Conservation (phyloP, 1,140 invertebrate species). For the Anagrus nilaparvatae region DNA sequence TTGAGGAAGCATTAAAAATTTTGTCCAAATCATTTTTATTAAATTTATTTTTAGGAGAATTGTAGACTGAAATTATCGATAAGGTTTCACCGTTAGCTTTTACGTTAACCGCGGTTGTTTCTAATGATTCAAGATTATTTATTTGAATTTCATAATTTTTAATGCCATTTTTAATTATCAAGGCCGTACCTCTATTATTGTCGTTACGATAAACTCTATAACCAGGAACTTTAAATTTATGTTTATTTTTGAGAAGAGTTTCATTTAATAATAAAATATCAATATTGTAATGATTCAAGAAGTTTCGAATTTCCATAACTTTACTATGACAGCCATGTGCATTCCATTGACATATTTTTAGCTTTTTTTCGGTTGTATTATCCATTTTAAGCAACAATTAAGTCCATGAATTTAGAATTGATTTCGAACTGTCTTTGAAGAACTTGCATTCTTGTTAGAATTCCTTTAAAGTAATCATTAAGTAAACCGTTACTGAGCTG, state of each 20-base stretch:
- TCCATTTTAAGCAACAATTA: not conserved
- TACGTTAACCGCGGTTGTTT: conserved; percentile 1
- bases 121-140: not conserved
- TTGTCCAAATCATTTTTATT: conserved; percentile 3
- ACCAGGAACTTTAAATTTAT: not conserved
- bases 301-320: not conserved
- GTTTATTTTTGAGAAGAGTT: not conserved
- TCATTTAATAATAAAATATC: not conserved
- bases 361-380: not conserved
- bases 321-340: not conserved
- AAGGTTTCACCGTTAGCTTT: not conserved
- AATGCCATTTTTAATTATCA: not conserved
- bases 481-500: too few relatives aligned
- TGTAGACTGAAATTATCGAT: not conserved
- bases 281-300: not conserved
- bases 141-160: not conserved
- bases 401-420: not conserved
- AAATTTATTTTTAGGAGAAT: not conserved
- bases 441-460: not conserved
- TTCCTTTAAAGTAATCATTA: not conserved
- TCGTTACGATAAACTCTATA: not conserved
- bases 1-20: not conserved
- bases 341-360: not conserved
- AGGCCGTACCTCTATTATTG: not conserved
- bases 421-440: not conserved